Base-by-base conservation (phyloP, 1,140 invertebrate genomes). In the Ephestia elutella region DNA sequence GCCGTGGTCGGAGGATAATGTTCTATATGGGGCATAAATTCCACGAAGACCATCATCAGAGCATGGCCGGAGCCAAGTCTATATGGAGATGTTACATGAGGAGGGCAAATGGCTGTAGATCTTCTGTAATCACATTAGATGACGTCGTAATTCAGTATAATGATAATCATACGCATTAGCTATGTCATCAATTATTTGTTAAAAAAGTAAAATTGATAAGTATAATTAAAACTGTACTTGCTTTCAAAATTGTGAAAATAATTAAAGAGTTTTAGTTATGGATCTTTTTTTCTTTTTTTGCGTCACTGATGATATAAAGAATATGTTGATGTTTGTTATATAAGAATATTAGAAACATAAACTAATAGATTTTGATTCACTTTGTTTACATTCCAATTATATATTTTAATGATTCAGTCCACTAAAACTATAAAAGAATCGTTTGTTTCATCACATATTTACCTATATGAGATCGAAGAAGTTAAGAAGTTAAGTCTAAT, bases 81-180 rank as follows among this genome's bases (percentile, higher is more conserved):
- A 62, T 56, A 10, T 75, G 70, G 72, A 55, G 59, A 7, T 75
- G 72, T 38, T 56, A 59, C 9, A 71, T 55, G 35, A 61, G 68
- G 19, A 71, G 59, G 13, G 5, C 19, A 0, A 19, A 60, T 3
- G 72, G 72, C 8, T 75, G 72, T n/a, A 70, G 56, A 65, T 64
- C 67, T 0, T 61, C 55, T 1, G 63, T 63, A 5, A 51, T 72
- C 5, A 72, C 73, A 5, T 18, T 68, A 5, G 35, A 62, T 0
- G 51, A 65, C 28, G 19, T 59, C 28, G 19, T 72, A 1, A 18
- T 72, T 8, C 18, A 35, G 15, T 66, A 44, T n/a, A 60, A 65
- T 32, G 61, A 61, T 25, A 48, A 57, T 8, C 73, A 75, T 49
- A 70, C 69, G 57, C 72, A 71, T 57, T 54, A 15, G 57, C 56